Evolutionary conservation across 2,888 invertebrate genomes (phyloP).

Genomic region (Sturmia bella): DNA sequence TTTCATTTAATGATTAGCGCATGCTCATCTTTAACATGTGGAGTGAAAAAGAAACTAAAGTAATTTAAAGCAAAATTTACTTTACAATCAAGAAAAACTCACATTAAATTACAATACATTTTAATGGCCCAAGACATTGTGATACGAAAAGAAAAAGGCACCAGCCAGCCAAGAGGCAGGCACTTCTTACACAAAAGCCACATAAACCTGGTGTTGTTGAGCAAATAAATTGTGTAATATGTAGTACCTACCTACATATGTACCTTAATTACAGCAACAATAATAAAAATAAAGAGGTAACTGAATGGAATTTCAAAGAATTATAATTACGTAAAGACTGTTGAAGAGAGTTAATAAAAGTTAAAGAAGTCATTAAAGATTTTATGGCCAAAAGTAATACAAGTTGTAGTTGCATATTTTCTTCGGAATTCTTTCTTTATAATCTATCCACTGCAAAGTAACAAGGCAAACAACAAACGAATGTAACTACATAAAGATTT

Average conservation of each 20-base stretch:
- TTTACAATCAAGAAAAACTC: constrained; percentile 14
- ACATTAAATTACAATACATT: constrained; percentile 45
- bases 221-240: constrained; percentile 32
- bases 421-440: no score
- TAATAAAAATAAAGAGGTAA: no score
- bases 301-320: neutral
- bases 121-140: constrained; percentile 6
- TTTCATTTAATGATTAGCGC: constrained; percentile 54
- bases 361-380: no score
- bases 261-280: neutral
- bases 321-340: no score
- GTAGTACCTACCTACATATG: no score
- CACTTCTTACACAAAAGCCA: neutral
- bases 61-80: constrained; percentile 53
- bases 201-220: constrained; percentile 5
- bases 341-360: neutral
- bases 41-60: constrained; percentile 25
- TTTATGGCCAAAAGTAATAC: no score
- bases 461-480: no score
- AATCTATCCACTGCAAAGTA: no score
- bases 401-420: no score
- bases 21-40: constrained; percentile 57
- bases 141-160: constrained; percentile 4
- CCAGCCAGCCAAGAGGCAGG: no score
- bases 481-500: no score